A percentile compares a stretch with the other conserved stretches of the same genome.
phyloP scores from a whole-genome alignment of 2,888 invertebrate species.

The Electrophaes corylata region DNA sequence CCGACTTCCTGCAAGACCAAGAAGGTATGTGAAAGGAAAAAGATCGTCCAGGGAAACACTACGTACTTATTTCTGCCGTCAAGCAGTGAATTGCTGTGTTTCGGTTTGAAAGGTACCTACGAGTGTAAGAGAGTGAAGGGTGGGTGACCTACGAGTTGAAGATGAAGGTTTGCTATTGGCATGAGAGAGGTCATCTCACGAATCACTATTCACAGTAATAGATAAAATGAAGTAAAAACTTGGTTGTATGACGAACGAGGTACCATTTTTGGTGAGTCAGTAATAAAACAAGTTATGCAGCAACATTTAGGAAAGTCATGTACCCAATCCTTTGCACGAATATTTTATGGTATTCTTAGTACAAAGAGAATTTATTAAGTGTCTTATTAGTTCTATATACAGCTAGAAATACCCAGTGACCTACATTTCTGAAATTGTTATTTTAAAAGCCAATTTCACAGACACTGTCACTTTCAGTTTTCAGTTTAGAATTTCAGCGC shows the following conservation, averaged over 20 bases:
- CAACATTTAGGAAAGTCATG: neutral
- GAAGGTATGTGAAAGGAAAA: too few relatives aligned
- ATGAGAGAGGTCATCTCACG: too few relatives aligned
- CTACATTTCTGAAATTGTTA: neutral
- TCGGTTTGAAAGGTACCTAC: too few relatives aligned
- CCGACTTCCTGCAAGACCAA: too few relatives aligned
- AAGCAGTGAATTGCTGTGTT: too few relatives aligned
- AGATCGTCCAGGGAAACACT: too few relatives aligned
- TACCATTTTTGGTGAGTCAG: neutral
- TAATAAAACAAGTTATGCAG: neutral
- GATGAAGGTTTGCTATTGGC: neutral
- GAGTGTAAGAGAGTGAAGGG: too few relatives aligned
- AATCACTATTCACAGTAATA: neutral
- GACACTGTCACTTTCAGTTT: conserved; percentile 1
- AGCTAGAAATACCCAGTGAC: neutral
- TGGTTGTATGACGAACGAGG: neutral
- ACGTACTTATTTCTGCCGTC: too few relatives aligned
- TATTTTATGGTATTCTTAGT: neutral
- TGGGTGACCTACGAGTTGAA: too few relatives aligned
- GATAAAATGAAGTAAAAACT: neutral
- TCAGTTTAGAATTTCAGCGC: conserved; percentile 20
- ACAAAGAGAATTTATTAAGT: neutral
- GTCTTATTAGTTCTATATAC: neutral
- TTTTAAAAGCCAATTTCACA: conserved; percentile 3
- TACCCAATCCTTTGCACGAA: neutral